Evolutionary conservation across 1,140 invertebrate species (phyloP), one percentile per base, ranked within the genome.

Genomic region (Choristoneura fumiferana): DNA sequence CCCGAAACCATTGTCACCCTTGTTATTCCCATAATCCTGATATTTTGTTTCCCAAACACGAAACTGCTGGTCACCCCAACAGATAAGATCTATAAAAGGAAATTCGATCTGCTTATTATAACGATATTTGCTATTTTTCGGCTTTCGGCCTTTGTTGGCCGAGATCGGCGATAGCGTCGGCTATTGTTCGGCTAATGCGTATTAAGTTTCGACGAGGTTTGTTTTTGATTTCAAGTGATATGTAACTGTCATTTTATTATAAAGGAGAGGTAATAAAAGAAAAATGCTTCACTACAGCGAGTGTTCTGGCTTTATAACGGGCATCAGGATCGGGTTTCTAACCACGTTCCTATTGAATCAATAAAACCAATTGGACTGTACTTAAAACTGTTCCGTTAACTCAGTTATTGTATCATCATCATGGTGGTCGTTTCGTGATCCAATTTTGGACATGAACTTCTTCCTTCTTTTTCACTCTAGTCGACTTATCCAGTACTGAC

Each of bases 71-170:
- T 76, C 71, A 74, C 81, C 78, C 72, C 67, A 67, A 65, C 37
- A 69, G 76, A 83, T 81, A 69, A 40, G 56, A 79, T 83, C 80
- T 66, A 63, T 73, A 62, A 52, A 68, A 54, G 55, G 81, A 78
- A 84, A 84, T 75, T 74, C 73, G 78, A 84, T 82, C 75, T 56
- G 63, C 73, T 82, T 78, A 81, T 84, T 84, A 84, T 82, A 84
- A 84, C 76, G 78, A 84, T 84, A 84, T 84, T 84, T 73, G 73
- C 71, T 74, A 79, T 67, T 76, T 81, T 75, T 76, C 65, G 58
- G 62, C 61, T 54, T 55, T 60, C 58, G 57, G 63, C 54, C 58
- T 71, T 79, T 80, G 79, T 82, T 63, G 57, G 58, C 57, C 59
- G 64, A 55, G 69, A 67, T 73, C 57, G 59, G n/a, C 57, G 81